Conservation (phyloP, 2,888 invertebrate species). For the Oegoconia quadripuncta region DNA sequence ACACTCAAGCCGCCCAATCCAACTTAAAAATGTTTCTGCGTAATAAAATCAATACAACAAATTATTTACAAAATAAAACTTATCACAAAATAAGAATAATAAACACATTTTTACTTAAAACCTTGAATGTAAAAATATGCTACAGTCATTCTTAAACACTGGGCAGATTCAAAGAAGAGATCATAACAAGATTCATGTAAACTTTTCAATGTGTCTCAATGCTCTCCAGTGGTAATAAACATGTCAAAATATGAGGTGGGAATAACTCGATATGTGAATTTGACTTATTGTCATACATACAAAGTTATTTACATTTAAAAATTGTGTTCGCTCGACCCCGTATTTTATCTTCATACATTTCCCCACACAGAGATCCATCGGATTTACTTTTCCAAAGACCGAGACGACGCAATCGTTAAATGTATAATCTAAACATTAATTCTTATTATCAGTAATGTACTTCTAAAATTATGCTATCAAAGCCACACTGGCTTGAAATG, state of each 20-base stretch:
- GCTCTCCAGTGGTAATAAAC: constrained; percentile 40
- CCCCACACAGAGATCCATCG: constrained; percentile 54
- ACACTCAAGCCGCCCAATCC: constrained; percentile 63
- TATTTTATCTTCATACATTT: constrained; percentile 48
- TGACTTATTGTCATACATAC: constrained; percentile 69
- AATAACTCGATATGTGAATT: constrained; percentile 67
- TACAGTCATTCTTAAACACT: constrained; percentile 70
- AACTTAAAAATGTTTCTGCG: too few species aligned
- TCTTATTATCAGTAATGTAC: constrained; percentile 52
- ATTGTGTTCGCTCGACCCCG: constrained; percentile 72
- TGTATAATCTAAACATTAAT: constrained; percentile 18
- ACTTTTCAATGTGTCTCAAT: constrained; percentile 33
- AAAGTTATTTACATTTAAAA: constrained; percentile 57
- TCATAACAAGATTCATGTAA: constrained; percentile 74
- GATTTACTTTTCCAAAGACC: constrained; percentile 27
- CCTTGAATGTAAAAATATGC: constrained; percentile 43
- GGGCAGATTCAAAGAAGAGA: constrained; percentile 76
- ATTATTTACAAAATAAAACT: constrained; percentile 69
- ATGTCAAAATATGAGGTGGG: constrained; percentile 55
- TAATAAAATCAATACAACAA: background rate
- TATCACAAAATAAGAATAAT: constrained; percentile 61
- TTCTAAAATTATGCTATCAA: constrained; percentile 58
- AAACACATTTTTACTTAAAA: constrained; percentile 46
- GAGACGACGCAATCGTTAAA: background rate
- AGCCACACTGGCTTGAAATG: constrained; percentile 16